Percentiles rank a stretch among this genome's conserved stretches.
Conservation (phyloP, 2,113 vertebrate species). For the Pipa parva region DNA sequence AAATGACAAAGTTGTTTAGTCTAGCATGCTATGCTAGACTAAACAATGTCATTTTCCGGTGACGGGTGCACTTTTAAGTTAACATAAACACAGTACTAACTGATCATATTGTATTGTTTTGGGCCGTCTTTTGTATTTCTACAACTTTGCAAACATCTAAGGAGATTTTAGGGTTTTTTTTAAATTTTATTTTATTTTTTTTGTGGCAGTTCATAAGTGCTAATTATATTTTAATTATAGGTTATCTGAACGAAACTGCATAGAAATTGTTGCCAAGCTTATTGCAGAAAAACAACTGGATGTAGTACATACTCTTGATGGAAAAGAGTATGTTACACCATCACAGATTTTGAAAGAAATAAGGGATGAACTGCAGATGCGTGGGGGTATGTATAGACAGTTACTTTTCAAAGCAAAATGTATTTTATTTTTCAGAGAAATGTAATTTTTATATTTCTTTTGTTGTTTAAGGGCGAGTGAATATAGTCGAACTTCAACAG, state of each 20-base stretch:
- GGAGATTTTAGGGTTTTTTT: no score
- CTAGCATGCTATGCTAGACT: no score
- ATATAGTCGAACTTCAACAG: constrained; percentile 94
- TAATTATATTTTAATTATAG: constrained; percentile 50
- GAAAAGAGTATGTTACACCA: constrained; percentile 92
- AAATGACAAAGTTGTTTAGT: no score
- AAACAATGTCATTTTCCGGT: no score
- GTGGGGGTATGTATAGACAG: constrained; percentile 70
- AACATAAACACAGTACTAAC: no score
- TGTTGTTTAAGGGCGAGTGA: constrained; percentile 76
- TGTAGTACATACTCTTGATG: constrained; percentile 92
- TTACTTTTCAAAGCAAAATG: not conserved
- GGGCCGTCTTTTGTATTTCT: no score
- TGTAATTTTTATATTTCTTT: constrained; percentile 45
- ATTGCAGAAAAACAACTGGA: constrained; percentile 89
- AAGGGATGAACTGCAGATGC: constrained; percentile 83
- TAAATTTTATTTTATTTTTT: not conserved
- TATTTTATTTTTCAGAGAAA: constrained; percentile 1
- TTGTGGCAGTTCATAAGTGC: not conserved
- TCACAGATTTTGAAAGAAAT: constrained; percentile 87
- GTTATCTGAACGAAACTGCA: constrained; percentile 91
- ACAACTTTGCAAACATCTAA: no score
- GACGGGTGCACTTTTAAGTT: no score
- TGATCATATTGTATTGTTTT: no score
- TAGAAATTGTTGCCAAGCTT: constrained; percentile 88